Evolutionary conservation across 2,888 invertebrate genomes (phyloP).

Genomic region (Azorinus chamasolen): DNA sequence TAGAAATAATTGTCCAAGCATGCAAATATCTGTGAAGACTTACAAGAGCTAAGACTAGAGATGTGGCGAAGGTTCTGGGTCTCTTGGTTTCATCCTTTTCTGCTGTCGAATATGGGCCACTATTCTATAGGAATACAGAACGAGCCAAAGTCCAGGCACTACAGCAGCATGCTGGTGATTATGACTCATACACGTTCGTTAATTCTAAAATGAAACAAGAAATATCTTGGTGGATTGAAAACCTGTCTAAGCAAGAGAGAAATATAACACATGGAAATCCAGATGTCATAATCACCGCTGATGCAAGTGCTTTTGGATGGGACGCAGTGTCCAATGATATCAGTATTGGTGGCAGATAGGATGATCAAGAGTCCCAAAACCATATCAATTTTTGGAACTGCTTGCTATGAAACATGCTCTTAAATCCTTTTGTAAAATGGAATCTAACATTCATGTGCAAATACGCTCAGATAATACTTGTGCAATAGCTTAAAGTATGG

Average conservation of each 20-base stretch:
- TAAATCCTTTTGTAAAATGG: constrained; percentile 2
- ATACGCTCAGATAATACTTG: constrained; percentile 8
- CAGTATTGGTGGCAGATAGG: constrained; percentile 6
- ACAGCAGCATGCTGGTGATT: constrained; percentile 5
- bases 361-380: constrained; percentile 10
- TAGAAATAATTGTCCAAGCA: constrained; percentile 17
- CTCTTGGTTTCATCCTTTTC: constrained; percentile 25
- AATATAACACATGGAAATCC: constrained; percentile 17
- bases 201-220: constrained; percentile 10
- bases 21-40: constrained; percentile 9
- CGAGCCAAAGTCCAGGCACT: constrained; percentile 8
- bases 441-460: constrained; percentile 15
- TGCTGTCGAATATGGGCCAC: constrained; percentile 17
- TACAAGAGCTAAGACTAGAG: neutral
- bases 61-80: constrained; percentile 8
- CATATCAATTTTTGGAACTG: constrained; percentile 11
- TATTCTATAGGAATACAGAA: constrained; percentile 27
- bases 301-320: constrained; percentile 26
- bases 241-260: constrained; percentile 1
- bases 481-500: constrained; percentile 11
- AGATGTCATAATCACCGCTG: constrained; percentile 12
- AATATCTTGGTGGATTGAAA: constrained; percentile 25
- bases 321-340: constrained; percentile 12
- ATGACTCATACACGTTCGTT: constrained; percentile 9
- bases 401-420: neutral